Percentiles rank a stretch among this genome's conserved stretches.
Conservation (phyloP, 2,797 vertebrate genomes). For the Alectoris magna region DNA sequence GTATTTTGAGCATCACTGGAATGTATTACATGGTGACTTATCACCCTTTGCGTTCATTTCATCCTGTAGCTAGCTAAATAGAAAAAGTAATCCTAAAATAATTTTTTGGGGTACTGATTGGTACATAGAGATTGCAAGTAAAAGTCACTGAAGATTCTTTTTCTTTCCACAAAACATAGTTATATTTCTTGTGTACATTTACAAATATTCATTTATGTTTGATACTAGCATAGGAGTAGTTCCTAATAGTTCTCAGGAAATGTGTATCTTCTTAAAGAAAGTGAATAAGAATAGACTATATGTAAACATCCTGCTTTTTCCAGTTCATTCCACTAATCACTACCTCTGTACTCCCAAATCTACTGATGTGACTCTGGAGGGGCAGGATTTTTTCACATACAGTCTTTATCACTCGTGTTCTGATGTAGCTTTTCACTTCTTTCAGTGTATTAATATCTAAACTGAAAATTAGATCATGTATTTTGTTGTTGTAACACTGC, state of each 20-base stretch:
- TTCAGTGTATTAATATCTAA: background rate
- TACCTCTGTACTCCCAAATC: background rate
- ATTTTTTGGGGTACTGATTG: background rate
- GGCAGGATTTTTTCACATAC: background rate
- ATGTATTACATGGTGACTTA: background rate
- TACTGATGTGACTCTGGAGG: background rate
- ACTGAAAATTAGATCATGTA: background rate
- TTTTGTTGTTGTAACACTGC: background rate
- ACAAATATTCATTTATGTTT: background rate
- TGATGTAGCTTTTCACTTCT: background rate
- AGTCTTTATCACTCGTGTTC: background rate
- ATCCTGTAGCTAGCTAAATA: background rate
- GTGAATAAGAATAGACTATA: background rate
- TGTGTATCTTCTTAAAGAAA: background rate
- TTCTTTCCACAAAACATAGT: background rate
- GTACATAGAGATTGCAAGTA: background rate
- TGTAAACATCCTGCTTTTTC: background rate
- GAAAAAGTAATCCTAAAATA: background rate
- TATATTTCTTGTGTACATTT: background rate
- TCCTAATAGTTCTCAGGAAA: background rate
- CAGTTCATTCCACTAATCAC: background rate
- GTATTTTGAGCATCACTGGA: background rate
- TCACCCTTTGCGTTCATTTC: background rate
- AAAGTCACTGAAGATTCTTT: background rate
- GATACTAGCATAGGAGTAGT: background rate